Base-by-base conservation (phyloP, 2,113 vertebrate genomes). In the Entomyzon cyanotis region DNA sequence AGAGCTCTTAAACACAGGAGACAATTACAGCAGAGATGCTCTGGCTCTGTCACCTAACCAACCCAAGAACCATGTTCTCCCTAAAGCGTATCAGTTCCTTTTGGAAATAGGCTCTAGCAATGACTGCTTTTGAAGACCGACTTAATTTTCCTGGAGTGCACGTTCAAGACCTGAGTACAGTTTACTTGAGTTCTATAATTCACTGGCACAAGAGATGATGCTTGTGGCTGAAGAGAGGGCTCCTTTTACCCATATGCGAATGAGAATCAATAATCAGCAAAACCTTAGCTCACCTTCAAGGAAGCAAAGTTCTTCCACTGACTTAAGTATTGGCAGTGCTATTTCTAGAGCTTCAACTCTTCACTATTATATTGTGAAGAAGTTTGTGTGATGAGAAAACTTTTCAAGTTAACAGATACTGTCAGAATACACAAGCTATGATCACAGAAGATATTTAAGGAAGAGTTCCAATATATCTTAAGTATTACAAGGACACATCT, bases 201-300 rank as follows among this genome's bases (percentile, higher is more conserved):
- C 55, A 46, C 41, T 88, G 88, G 95, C 88, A 93, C 50, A 58
- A 65, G 37, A 83, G 46, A 92, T 17, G 47, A 87, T 1, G 11
- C 31, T 78, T 85, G 90, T 55, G 90, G 95, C 85, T 77, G 71
- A 93, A 69, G 17, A 79, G 46, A 87, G 31, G 39, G n/a, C 50
- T 94, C 52, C 47, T 93, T 84, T 59, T 78, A 95, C 47, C 52
- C 60, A 8, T 39, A 52, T 4, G 8, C 47, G 69, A 81, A 76
- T 67, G 60, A 84, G 64, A 94, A 96, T 95, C 91, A 89, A 89
- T 95, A 81, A 65, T 30, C 82, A 67, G 24, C 2, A 2, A 89
- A 93, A 82, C 42, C 81, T 89, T 59, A 84, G 73, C 60, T 84
- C 47, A 42, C 19, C 65, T 63, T 71, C 39, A 89, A 68, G 11